Evolutionary conservation across 92 coral and sea anemone species (phyloP).

Genomic region (Palythoa caribaeorum): DNA sequence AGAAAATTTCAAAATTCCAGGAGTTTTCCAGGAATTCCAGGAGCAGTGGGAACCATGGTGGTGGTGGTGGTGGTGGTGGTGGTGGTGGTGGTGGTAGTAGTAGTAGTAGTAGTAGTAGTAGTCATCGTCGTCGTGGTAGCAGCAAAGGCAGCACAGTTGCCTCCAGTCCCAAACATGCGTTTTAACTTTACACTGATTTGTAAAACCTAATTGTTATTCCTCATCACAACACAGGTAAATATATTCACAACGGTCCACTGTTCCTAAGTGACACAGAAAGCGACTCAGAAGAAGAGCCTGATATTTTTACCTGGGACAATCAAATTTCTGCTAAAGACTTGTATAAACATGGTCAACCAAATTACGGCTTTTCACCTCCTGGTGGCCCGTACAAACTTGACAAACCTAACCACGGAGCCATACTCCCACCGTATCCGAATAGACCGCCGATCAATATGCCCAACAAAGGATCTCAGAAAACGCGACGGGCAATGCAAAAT

Average conservation of each 20-base stretch:
- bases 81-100: not conserved
- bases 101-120: not conserved
- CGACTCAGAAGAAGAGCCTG: constrained; percentile 89
- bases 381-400: constrained; percentile 1
- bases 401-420: constrained; percentile 50
- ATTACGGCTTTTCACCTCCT: constrained; percentile 62
- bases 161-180: not conserved
- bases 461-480: constrained; percentile 45
- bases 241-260: constrained; percentile 88
- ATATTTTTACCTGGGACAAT: constrained; percentile 43
- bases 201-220: not conserved
- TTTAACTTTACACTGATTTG: not conserved
- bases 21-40: too few species aligned
- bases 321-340: constrained; percentile 12
- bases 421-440: constrained; percentile 69
- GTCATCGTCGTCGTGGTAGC: not conserved
- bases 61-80: too few species aligned
- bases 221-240: constrained; percentile 65
- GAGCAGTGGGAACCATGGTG: not conserved
- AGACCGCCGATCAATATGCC: constrained; percentile 28
- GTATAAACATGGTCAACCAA: constrained; percentile 23
- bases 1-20: too few species aligned
- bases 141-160: not conserved
- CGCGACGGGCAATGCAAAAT: constrained; percentile 87
- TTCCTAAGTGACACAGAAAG: constrained; percentile 96